phyloP scores from a whole-genome alignment of 2,888 invertebrate species.

The Leucozona laternaria region DNA sequence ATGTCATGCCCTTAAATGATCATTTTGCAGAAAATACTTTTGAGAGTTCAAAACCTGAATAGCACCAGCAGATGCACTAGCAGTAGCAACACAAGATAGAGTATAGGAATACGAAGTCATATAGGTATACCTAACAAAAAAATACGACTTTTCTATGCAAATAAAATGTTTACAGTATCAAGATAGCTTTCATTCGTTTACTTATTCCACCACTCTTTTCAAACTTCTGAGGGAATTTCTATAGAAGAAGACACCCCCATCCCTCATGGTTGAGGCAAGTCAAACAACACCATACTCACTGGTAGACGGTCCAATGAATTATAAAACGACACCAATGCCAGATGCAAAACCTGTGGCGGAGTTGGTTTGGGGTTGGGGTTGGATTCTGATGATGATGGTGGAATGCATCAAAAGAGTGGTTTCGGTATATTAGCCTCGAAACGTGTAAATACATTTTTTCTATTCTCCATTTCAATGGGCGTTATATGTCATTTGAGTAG shows the following conservation, averaged over 20 bases:
- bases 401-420: constrained; percentile 52
- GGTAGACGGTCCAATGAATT: constrained; percentile 72
- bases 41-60: constrained; percentile 63
- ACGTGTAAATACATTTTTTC: constrained; percentile 72
- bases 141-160: constrained; percentile 56
- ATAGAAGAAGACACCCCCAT: constrained; percentile 25
- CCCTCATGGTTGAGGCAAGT: constrained; percentile 48
- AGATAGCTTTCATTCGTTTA: constrained; percentile 74
- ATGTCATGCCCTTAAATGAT: constrained; percentile 74
- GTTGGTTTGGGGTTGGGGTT: not conserved
- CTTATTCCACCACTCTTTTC: constrained; percentile 57
- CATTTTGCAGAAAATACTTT: constrained; percentile 65
- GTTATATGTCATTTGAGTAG: constrained; percentile 63
- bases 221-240: constrained; percentile 45
- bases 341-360: constrained; percentile 22
- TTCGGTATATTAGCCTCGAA: constrained; percentile 73
- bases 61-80: not conserved
- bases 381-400: not conserved
- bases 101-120: not conserved
- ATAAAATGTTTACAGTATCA: constrained; percentile 76
- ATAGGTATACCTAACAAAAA: constrained; percentile 46
- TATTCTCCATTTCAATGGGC: constrained; percentile 67
- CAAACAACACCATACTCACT: constrained; percentile 66
- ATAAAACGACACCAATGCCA: constrained; percentile 69
- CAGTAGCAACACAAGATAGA: not conserved